Conservation (phyloP, 2,797 vertebrate genomes). For the Syngnathus rostellatus region DNA sequence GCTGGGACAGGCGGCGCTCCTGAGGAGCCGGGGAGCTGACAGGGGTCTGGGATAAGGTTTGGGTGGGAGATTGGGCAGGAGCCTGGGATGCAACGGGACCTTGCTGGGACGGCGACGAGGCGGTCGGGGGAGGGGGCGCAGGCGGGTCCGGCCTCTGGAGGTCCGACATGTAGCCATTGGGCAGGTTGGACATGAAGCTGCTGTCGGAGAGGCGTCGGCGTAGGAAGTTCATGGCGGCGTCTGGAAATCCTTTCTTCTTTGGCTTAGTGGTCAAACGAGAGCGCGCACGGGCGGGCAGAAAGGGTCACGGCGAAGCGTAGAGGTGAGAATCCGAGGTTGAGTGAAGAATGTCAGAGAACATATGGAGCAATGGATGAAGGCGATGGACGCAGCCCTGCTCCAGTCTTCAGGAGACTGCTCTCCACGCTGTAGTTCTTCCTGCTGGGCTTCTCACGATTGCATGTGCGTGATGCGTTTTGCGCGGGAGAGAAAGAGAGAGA, state of each 20-base stretch:
- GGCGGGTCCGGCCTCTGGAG: slow-evolving; percentile 90
- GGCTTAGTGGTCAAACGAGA: slow-evolving; percentile 15
- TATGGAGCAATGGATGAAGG: slow-evolving; percentile 35
- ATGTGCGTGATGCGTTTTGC: slow-evolving; percentile 28
- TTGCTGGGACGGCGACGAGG: slow-evolving; percentile 58
- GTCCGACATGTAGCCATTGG: slow-evolving; percentile 97
- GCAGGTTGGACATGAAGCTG: slow-evolving; percentile 97
- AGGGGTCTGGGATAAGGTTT: slow-evolving; percentile 58
- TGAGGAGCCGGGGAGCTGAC: slow-evolving; percentile 67
- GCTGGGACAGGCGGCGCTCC: slow-evolving; percentile 52
- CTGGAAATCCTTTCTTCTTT: slow-evolving; percentile 21
- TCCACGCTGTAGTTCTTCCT: slow-evolving; percentile 49
- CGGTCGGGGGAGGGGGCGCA: slow-evolving; percentile 73
- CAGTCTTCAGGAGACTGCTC: slow-evolving; percentile 60
- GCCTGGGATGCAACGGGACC: slow-evolving; percentile 53
- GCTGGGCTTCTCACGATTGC: slow-evolving; percentile 43
- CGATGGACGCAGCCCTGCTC: slow-evolving; percentile 48
- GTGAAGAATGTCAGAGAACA: slow-evolving; percentile 38
- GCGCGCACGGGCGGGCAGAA: slow-evolving; percentile 6
- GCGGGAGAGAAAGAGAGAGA: slow-evolving; percentile 21
- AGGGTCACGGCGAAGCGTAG: neutral
- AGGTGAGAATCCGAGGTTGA: slow-evolving; percentile 34
- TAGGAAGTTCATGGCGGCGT: slow-evolving; percentile 89
- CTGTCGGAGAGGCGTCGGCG: slow-evolving; percentile 94
- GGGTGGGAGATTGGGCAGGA: slow-evolving; percentile 74